phyloP scores from a whole-genome alignment of 92 coral and sea anemone genomes.

The Porites divaricata region DNA sequence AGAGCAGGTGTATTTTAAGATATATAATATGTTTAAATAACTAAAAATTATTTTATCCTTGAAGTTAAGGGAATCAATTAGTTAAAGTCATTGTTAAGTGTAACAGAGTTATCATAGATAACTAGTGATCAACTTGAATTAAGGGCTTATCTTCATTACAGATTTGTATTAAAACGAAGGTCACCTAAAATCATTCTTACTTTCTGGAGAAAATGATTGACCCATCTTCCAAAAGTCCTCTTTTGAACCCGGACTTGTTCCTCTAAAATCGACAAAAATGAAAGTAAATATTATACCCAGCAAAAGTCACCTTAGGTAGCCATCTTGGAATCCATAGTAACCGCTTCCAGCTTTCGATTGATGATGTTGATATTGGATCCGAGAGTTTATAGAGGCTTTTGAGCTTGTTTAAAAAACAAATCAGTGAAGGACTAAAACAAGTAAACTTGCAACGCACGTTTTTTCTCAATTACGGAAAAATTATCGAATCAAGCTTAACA shows the following conservation, averaged over 20 bases:
- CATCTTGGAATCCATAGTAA: slow-evolving; percentile 37
- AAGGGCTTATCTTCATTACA: background rate
- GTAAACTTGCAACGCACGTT: background rate
- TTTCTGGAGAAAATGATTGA: slow-evolving; percentile 72
- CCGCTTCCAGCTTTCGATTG: slow-evolving; percentile 8
- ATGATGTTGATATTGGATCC: background rate
- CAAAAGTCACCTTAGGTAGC: background rate
- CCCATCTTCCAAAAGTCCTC: slow-evolving; percentile 88
- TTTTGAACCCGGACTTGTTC: slow-evolving; percentile 80
- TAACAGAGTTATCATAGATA: too few species aligned
- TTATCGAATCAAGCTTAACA: background rate
- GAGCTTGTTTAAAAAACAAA: slow-evolving; percentile 3
- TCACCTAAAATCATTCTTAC: slow-evolving; percentile 33
- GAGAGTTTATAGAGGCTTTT: background rate
- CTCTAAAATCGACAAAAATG: slow-evolving; percentile 44
- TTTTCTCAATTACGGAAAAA: background rate
- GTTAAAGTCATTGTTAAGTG: too few species aligned
- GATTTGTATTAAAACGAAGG: background rate
- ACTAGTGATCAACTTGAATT: too few species aligned
- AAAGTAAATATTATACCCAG: background rate
- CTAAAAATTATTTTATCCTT: too few species aligned
- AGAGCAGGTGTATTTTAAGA: too few species aligned
- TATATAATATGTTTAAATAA: too few species aligned
- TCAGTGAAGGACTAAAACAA: background rate
- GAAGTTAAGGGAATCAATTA: too few species aligned